Percentiles rank a stretch among this genome's conserved stretches.
These are phyloP conservation scores for Elephas maximus DNA, from an alignment of 2,113 vertebrate genomes.

Conservation along the genomic window DNA sequence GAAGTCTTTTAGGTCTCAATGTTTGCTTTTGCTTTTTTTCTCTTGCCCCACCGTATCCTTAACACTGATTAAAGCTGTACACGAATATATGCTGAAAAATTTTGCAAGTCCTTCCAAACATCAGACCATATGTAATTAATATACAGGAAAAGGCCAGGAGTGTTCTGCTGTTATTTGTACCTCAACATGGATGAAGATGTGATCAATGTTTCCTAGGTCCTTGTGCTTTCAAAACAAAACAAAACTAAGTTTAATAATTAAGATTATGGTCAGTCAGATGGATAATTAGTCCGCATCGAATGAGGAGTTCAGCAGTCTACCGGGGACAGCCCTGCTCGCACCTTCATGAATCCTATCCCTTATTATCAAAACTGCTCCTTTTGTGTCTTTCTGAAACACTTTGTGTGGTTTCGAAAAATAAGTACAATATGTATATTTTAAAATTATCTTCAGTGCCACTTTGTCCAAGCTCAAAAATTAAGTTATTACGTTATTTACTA, in stretches of 20 bases:
- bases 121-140: no score
- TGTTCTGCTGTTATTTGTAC: not conserved
- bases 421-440: not conserved
- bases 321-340: not conserved
- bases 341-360: not conserved
- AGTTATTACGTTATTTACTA: not conserved
- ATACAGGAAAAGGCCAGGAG: not conserved
- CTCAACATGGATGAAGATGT: not conserved
- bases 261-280: not conserved
- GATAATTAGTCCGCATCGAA: not conserved
- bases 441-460: not conserved
- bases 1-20: not conserved
- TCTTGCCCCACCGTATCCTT: not conserved
- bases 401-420: not conserved
- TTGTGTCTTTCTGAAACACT: not conserved
- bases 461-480: not conserved
- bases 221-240: not conserved
- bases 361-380: not conserved
- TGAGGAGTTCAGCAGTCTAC: no score
- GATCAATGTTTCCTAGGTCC: not conserved
- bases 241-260: not conserved
- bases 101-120: not conserved
- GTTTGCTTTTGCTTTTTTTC: not conserved
- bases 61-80: not conserved
- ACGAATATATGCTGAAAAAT: not conserved